Evolutionary conservation across 1,140 invertebrate genomes (phyloP).

Genomic region (Aricia agestis): DNA sequence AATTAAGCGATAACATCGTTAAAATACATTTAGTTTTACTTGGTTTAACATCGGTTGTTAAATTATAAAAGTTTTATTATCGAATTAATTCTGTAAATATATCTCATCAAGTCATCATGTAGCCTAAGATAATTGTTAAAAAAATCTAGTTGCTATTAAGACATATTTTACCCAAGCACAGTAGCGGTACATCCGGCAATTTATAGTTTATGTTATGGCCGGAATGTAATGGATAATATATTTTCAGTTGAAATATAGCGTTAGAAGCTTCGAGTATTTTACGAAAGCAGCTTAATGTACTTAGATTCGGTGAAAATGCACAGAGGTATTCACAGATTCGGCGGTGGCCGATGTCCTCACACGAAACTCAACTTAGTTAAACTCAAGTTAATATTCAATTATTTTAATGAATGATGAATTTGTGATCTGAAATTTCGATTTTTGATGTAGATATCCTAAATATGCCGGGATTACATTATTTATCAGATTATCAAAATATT

Average conservation of each 20-base stretch:
- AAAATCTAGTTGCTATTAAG: background rate
- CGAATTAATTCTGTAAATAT: no score
- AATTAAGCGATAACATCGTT: no score
- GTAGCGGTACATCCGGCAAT: background rate
- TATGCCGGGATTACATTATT: no score
- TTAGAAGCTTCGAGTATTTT: constrained; percentile 13
- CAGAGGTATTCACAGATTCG: background rate
- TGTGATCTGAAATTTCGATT: no score
- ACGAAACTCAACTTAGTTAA: background rate
- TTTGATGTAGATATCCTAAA: no score
- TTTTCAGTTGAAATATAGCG: background rate
- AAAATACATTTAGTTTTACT: no score
- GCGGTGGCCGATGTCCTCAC: background rate
- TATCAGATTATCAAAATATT: no score
- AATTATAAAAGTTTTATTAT: no score
- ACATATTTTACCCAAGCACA: background rate
- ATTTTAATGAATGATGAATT: background rate
- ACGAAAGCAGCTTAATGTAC: background rate
- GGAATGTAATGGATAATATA: constrained; percentile 3
- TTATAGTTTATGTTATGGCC: constrained; percentile 1
- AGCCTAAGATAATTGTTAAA: background rate
- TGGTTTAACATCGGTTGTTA: no score
- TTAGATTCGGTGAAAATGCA: constrained; percentile 4
- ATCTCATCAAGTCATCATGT: no score
- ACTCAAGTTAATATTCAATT: background rate